Evolutionary conservation across 2,888 invertebrate genomes (phyloP), one percentile per base, ranked within the genome.

Genomic region (Drosophila meridionalis): DNA sequence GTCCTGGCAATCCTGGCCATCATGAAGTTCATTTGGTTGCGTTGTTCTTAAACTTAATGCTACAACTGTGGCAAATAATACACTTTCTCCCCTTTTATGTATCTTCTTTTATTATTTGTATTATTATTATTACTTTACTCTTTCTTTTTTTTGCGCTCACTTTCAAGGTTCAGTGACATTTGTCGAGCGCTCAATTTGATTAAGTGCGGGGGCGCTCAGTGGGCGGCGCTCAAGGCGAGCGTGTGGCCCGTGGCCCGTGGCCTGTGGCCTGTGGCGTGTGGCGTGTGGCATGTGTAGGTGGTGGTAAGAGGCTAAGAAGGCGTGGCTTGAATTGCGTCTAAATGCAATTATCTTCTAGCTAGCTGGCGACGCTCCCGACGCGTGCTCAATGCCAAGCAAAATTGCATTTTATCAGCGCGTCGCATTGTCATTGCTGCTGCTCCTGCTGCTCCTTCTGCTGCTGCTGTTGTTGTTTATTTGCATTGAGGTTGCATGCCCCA

Each of bases 151-250:
- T 26, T 47, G 59, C 38, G 65, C 68, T 78, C 58, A 62, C 80
- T 76, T 63, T 71, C 63, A 87, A 87, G 87, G 87, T 87, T 87
- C 87, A 89, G 59, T 89, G 89, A 87, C 87, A 87, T 83, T 85
- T 83, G 83, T 73, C 58, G 58, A 74, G 80, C 81, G 78, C 78
- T 83, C 89, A 87, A 87, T 87, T 87, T 87, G 87, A 87, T 87
- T 89, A 87, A 89, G 85, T 85, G 82, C 75, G 70, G 70, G 70
- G 70, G 66, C 72, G 64, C 76, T 36, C 59, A 40, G 68, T 73
- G 66, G 66, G 59, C 38, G 32, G 48, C 34, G 42, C 71, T 56
- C 66, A 69, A 68, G 78, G 64, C 67, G 56, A 57, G 32, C 48
- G 59, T 50, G 28, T n/a, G 8, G 45, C 28, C 32, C 6, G 55